These are phyloP conservation scores for Penaeus chinensis DNA, from an alignment of 1,140 invertebrate species.

Conservation along the genomic window DNA sequence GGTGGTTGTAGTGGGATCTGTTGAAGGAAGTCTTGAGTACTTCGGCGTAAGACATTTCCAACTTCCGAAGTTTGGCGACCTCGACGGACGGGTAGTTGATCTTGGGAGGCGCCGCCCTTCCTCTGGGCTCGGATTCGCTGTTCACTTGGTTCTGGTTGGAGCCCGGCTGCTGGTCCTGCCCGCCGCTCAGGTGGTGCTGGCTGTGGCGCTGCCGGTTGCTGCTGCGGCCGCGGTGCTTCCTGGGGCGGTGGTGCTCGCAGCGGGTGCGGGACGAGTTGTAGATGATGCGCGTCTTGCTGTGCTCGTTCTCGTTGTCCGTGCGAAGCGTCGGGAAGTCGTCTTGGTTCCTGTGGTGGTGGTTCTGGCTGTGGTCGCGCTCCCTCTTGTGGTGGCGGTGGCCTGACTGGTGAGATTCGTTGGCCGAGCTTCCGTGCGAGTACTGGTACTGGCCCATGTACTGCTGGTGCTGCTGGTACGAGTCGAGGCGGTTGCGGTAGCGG, in stretches of 20 bases:
- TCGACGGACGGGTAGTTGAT: constrained; percentile 81
- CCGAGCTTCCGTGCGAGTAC: constrained; percentile 26
- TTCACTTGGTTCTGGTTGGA: constrained; percentile 10
- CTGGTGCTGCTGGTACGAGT: constrained; percentile 23
- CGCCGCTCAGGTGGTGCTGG: neutral
- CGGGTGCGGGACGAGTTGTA: constrained; percentile 38
- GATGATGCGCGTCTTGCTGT: constrained; percentile 24
- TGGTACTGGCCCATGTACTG: constrained; percentile 32
- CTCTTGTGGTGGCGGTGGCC: constrained; percentile 37
- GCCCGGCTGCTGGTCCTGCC: neutral
- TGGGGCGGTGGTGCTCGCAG: constrained; percentile 43
- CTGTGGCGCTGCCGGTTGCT: constrained; percentile 8
- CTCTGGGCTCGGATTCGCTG: neutral
- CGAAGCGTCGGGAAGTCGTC: constrained; percentile 35
- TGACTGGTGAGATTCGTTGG: constrained; percentile 20
- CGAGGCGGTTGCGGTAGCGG: constrained; percentile 29
- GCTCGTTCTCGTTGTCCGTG: constrained; percentile 23
- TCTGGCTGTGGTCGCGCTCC: constrained; percentile 16
- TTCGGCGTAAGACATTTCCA: constrained; percentile 86
- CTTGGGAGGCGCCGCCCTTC: constrained; percentile 33
- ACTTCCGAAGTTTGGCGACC: constrained; percentile 80
- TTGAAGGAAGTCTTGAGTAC: constrained; percentile 70
- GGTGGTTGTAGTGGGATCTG: constrained; percentile 49
- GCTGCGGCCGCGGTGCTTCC: constrained; percentile 30
- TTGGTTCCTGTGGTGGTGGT: constrained; percentile 10